Base-by-base conservation (phyloP, 2,888 invertebrate species). In the Tetramorium bicarinatum region DNA sequence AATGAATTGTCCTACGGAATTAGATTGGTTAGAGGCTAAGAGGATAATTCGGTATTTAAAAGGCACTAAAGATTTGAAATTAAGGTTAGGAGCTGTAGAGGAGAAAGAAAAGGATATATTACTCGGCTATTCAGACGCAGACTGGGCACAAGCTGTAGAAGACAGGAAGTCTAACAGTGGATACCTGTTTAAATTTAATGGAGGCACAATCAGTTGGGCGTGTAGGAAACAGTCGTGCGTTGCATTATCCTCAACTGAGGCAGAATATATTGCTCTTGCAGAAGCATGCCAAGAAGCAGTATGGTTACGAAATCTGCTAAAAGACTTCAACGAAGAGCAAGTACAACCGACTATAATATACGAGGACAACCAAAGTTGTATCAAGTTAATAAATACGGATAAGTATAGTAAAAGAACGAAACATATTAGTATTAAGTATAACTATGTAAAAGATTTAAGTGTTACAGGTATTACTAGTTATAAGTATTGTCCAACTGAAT, bases 221-320 rank as follows among this genome's bases (percentile, higher is more conserved):
- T 83, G 85, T 54, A 83, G 64, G 49, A 88, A 85, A 49, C 87
- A 88, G 49, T 62, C 62, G 0, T 82, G 75, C 29, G 75, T 82
- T 4, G 56, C 87, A 7, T n/a, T 69, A 3, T 88, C 87, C 11
- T 77, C 64, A 13, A 80, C 71, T 1, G 85, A 88, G 41, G 85
- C 85, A 7, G 85, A 88, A 38, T 83, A 83, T 52, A 29, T 87
- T 0, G 75, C 87, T 6, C 38, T 85, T 6, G 44, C 86, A 15
- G 84, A 88, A 29, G 84, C 87, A n/a, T 61, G 83, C n/a, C 76
- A 74, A 8, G 84, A 87, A 77, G 54, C 18, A 6, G 0, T 85
- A 15, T 67, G 77, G 56, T 3, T 77, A 15, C 29, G 44, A 21
- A 15, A 52, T 52, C n/a, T 77, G 7, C 3, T 66, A 7, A 38